Conservation (phyloP, 2,888 invertebrate genomes). For the Eledone cirrhosa region DNA sequence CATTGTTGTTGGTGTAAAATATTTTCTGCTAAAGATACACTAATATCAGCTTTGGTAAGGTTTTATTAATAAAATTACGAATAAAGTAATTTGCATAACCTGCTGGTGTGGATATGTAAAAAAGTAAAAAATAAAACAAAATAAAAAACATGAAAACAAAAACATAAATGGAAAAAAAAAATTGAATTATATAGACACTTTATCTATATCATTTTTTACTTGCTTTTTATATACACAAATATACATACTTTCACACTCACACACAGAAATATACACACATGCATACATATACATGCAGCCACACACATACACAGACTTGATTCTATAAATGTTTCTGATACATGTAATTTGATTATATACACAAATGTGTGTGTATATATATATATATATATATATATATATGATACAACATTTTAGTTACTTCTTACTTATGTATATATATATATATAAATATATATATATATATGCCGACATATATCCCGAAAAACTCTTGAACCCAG, state of each 20-base stretch:
- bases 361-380: background rate
- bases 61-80: too few species aligned
- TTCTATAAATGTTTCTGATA: too few species aligned
- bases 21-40: too few species aligned
- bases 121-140: background rate
- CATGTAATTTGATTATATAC: too few species aligned
- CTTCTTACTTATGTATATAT: too few species aligned
- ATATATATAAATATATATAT: too few species aligned
- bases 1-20: background rate
- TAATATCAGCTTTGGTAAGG: too few species aligned
- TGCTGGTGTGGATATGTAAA: too few species aligned
- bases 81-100: too few species aligned
- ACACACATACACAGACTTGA: background rate
- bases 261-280: background rate
- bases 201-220: background rate
- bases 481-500: background rate
- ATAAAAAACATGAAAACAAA: background rate
- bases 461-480: too few species aligned
- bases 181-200: background rate
- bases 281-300: background rate
- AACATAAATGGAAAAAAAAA: too few species aligned
- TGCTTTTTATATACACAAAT: background rate
- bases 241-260: background rate
- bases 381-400: background rate
- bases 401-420: background rate